Evolutionary conservation across 1,140 invertebrate genomes (phyloP).

Genomic region (Lerema accius): DNA sequence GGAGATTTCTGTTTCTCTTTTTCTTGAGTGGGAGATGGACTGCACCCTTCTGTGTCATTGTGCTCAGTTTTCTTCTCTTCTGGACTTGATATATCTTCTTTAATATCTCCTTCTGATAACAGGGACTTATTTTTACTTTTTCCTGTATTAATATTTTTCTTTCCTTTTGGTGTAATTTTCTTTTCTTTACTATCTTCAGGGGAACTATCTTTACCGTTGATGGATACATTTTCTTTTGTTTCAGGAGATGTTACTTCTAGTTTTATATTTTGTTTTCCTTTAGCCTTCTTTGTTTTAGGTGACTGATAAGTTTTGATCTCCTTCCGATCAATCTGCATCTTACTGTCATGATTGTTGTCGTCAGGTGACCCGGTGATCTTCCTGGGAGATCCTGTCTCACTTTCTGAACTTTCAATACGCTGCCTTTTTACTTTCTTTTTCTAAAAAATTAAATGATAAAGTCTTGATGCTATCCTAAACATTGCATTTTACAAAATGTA

Average conservation of each 20-base stretch:
- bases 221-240: constrained; percentile 7
- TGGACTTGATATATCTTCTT: constrained; percentile 20
- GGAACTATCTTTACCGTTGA: not conserved
- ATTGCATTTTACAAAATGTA: not conserved
- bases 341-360: constrained; percentile 25
- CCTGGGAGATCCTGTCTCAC: constrained; percentile 46
- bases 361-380: not conserved
- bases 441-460: constrained; percentile 36
- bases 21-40: constrained; percentile 10
- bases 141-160: constrained; percentile 38
- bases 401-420: constrained; percentile 68
- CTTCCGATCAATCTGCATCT: constrained; percentile 43
- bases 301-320: constrained; percentile 56
- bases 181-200: constrained; percentile 30
- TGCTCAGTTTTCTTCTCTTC: constrained; percentile 26
- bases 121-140: constrained; percentile 6
- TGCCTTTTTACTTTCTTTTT: constrained; percentile 66
- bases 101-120: constrained; percentile 6
- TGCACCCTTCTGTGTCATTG: constrained; percentile 14
- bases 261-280: constrained; percentile 37
- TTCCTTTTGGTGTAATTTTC: constrained; percentile 38
- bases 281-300: constrained; percentile 57
- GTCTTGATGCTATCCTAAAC: not conserved
- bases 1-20: constrained; percentile 27
- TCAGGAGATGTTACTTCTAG: constrained; percentile 25